Conservation (phyloP, 35 echinoderm and acorn worm genomes). For the Acanthaster planci region DNA sequence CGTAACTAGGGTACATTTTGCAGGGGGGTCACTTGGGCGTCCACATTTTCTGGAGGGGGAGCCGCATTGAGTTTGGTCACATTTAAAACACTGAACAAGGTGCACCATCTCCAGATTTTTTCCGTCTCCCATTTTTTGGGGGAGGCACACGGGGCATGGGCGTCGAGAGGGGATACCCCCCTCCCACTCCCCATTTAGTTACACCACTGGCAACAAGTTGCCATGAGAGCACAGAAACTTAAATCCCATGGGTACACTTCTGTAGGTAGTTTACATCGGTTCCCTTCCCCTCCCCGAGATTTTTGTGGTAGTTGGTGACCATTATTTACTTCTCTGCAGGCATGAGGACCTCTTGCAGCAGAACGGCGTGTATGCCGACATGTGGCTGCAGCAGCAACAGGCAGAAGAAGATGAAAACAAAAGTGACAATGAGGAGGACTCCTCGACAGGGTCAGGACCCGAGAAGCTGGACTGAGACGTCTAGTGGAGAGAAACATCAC, state of each 20-base stretch:
- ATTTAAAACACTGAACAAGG: too few species aligned
- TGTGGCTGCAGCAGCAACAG: constrained; percentile 90
- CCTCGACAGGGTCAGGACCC: background rate
- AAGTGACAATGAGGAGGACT: background rate
- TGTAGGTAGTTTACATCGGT: background rate
- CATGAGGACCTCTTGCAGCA: constrained; percentile 78
- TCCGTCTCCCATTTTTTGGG: too few species aligned
- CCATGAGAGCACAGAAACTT: background rate
- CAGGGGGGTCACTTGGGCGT: too few species aligned
- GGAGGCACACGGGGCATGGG: too few species aligned
- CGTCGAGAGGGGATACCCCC: too few species aligned
- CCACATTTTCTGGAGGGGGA: too few species aligned
- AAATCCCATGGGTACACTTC: background rate
- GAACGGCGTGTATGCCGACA: constrained; percentile 67
- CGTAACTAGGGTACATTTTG: too few species aligned
- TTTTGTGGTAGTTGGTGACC: background rate
- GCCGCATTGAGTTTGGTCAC: too few species aligned
- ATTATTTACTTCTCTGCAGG: constrained; percentile 42
- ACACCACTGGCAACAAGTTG: too few species aligned
- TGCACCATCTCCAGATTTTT: too few species aligned
- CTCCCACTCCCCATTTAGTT: too few species aligned
- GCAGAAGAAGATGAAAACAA: constrained; percentile 56
- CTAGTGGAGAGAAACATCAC: background rate
- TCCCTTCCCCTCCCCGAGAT: background rate
- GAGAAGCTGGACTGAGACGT: constrained; percentile 9